Evolutionary conservation across 92 coral and sea anemone genomes (phyloP), one percentile per base, ranked within the genome.

Genomic region (Epizoanthus illoricatus): DNA sequence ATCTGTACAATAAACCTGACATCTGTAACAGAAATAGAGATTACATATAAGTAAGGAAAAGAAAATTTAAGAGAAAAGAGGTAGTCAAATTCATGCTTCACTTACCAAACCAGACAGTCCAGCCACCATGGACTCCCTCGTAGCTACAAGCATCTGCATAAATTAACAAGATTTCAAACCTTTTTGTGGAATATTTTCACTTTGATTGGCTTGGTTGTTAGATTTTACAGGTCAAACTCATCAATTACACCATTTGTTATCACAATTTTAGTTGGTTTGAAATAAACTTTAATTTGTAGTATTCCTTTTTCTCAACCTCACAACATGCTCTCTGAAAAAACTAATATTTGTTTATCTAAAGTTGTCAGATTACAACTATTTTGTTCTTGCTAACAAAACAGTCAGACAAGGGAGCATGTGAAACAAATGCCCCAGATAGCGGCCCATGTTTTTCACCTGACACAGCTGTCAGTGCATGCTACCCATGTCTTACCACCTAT

Each of bases 71-170:
- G 18, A 56, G 57, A 24, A 56, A 21, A 49, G 20, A 76, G 5
- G 28, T 41, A 59, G 0, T 62, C 11, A 2, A 39, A 7, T 39
- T 49, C 47, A 19, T 5, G 52, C 15, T n/a, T 4, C 24, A 84
- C 98, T 81, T 74, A 95, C 98, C 86, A 95, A 70, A 84, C 98
- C 98, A 85, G 94, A 91, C 1, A 87, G 1, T 6, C 98, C 98
- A 81, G 96, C 94, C 61, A 93, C 13, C 67, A 90, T 65, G 20
- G 98, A 88, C 79, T 88, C 98, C 62, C 80, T 93, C 42, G 86
- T 90, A 17, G 93, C 64, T 3, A 89, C 28, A 41, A 95, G 79
- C 98, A 95, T 93, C 98, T 95, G 63, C 21, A 49, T 43, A 84
- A 13, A 63, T 41, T 11, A 33, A 41, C 7, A 1, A 60, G 49